Evolutionary conservation across 2,888 invertebrate species (phyloP).

Genomic region (Lasiommata megera): DNA sequence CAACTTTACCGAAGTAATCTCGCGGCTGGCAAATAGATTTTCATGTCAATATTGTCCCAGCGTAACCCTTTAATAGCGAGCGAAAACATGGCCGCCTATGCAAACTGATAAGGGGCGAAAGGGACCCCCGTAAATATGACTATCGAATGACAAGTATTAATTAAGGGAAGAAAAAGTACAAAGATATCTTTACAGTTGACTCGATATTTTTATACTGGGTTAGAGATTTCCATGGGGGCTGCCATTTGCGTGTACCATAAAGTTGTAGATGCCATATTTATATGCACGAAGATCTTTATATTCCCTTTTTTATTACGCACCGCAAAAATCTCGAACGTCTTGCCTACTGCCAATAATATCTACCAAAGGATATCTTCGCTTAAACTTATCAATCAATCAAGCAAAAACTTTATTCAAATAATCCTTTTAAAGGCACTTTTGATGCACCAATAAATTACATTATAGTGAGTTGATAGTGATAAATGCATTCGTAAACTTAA

Average conservation of each 20-base stretch:
- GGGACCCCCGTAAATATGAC: slow-evolving; percentile 54
- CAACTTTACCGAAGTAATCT: slow-evolving; percentile 33
- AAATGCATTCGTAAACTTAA: too few relatives aligned
- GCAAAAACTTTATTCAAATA: too few relatives aligned
- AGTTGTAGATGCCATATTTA: too few relatives aligned
- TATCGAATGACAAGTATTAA: slow-evolving; percentile 64
- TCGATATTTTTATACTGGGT: slow-evolving; percentile 3
- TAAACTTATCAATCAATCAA: too few relatives aligned
- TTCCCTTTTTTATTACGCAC: too few relatives aligned
- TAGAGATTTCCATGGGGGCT: background rate
- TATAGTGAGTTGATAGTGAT: too few relatives aligned
- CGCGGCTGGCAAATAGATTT: slow-evolving; percentile 39
- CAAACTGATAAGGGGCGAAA: slow-evolving; percentile 38
- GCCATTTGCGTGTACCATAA: background rate
- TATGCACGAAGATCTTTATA: too few relatives aligned
- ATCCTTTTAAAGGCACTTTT: too few relatives aligned
- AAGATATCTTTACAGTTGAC: slow-evolving; percentile 24
- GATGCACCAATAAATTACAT: too few relatives aligned
- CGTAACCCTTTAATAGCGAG: slow-evolving; percentile 39
- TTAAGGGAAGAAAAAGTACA: slow-evolving; percentile 41
- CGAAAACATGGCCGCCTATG: slow-evolving; percentile 40
- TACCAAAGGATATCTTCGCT: too few relatives aligned
- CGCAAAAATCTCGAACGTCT: too few relatives aligned
- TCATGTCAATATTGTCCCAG: slow-evolving; percentile 36
- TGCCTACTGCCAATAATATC: too few relatives aligned